Conservation (phyloP, 2,113 vertebrate species). For the Perccottus glenii region DNA sequence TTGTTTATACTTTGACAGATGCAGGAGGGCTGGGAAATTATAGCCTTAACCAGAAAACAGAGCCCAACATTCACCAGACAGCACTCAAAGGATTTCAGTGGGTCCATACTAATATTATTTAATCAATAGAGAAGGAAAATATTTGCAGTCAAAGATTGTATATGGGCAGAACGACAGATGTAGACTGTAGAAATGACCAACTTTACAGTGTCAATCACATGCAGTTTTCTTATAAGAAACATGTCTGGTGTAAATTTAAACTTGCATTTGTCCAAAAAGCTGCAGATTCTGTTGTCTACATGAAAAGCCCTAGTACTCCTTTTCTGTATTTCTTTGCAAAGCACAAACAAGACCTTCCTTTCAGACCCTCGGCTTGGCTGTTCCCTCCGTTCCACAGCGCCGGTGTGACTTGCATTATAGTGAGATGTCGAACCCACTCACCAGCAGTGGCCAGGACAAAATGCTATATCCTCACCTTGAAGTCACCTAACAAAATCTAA, state of each 20-base stretch:
- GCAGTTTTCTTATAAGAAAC: too few species aligned
- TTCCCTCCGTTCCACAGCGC: conserved; percentile 59
- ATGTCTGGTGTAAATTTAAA: too few species aligned
- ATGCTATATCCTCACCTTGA: conserved; percentile 48
- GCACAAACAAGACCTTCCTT: conserved; percentile 71
- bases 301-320: conserved; percentile 42
- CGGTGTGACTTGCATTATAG: conserved; percentile 75
- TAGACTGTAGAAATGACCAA: background rate
- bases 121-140: conserved; percentile 50
- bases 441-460: conserved; percentile 52
- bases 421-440: conserved; percentile 61
- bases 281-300: conserved; percentile 48
- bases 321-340: conserved; percentile 49
- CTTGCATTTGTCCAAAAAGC: background rate
- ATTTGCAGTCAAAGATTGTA: conserved; percentile 30
- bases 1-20: conserved; percentile 57
- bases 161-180: conserved; percentile 4
- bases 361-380: conserved; percentile 67
- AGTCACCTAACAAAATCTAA: conserved; percentile 33
- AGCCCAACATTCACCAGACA: conserved; percentile 16
- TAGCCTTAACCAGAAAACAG: conserved; percentile 28
- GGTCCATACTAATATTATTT: conserved; percentile 41
- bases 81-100: conserved; percentile 27
- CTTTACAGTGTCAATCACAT: too few species aligned
- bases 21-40: conserved; percentile 37